phyloP scores from a whole-genome alignment of 2,113 vertebrate genomes.

The Aegotheles bennettii region DNA sequence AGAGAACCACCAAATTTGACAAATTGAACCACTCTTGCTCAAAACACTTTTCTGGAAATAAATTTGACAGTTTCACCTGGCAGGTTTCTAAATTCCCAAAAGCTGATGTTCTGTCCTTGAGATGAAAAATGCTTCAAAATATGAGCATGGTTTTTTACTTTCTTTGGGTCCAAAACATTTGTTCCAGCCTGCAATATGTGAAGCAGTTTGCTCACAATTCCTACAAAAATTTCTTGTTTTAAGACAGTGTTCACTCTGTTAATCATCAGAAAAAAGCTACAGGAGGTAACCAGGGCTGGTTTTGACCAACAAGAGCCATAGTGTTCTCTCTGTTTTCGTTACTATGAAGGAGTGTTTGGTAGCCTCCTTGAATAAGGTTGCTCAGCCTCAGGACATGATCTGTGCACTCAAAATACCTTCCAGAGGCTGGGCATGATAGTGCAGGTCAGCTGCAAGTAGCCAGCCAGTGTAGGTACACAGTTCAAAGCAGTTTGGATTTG shows the following conservation, averaged over 20 bases:
- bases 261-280: background rate
- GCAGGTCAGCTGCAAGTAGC: background rate
- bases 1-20: constrained; percentile 27
- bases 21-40: constrained; percentile 11
- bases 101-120: background rate
- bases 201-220: background rate
- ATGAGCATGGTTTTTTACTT: background rate
- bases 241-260: background rate
- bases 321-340: background rate
- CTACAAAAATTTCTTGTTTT: background rate
- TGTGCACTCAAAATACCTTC: background rate
- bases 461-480: background rate
- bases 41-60: constrained; percentile 38
- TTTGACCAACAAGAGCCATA: background rate
- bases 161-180: background rate
- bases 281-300: background rate
- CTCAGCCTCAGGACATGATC: background rate
- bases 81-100: constrained; percentile 11
- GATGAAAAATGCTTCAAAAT: constrained; percentile 33
- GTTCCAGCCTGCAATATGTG: background rate
- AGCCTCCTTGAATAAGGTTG: background rate
- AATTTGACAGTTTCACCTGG: background rate
- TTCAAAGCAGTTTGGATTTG: background rate
- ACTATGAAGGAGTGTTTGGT: background rate
- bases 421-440: background rate